A percentile compares a stretch with the other conserved stretches of the same genome.
Evolutionary conservation across 1,140 invertebrate species (phyloP).

Genomic region (Drosophila sp.): DNA sequence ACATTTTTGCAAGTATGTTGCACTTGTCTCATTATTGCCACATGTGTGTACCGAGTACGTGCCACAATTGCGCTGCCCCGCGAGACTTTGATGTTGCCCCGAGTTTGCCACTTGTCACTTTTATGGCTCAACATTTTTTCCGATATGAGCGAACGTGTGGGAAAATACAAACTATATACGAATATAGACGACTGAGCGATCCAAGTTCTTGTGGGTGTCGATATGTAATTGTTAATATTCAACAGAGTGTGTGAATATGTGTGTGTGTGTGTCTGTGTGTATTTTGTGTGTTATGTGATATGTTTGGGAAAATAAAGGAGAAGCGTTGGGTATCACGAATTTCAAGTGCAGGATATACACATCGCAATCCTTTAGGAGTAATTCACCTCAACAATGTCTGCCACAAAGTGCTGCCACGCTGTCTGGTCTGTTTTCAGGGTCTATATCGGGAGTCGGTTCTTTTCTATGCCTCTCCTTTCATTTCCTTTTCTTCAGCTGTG

Average conservation of each 20-base stretch:
- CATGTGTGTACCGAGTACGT: slow-evolving; percentile 71
- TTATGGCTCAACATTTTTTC: slow-evolving; percentile 71
- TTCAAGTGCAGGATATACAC: slow-evolving; percentile 60
- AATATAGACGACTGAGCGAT: slow-evolving; percentile 20
- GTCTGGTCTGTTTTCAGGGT: slow-evolving; percentile 45
- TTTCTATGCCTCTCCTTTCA: too few relatives aligned
- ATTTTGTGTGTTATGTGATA: slow-evolving; percentile 68
- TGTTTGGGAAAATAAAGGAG: slow-evolving; percentile 40
- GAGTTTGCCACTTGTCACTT: slow-evolving; percentile 78
- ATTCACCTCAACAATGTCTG: slow-evolving; percentile 48
- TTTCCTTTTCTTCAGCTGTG: slow-evolving; percentile 26
- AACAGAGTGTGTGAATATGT: not conserved
- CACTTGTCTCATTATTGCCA: slow-evolving; percentile 83
- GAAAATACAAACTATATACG: slow-evolving; percentile 26
- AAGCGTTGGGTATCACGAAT: not conserved
- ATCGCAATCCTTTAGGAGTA: slow-evolving; percentile 37
- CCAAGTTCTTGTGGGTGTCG: slow-evolving; percentile 62
- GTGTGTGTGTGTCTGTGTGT: slow-evolving; percentile 69
- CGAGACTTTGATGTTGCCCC: slow-evolving; percentile 60
- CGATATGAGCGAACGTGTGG: slow-evolving; percentile 60
- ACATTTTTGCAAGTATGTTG: slow-evolving; percentile 82
- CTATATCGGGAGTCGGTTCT: not conserved
- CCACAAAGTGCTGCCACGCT: slow-evolving; percentile 62
- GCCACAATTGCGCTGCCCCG: slow-evolving; percentile 46
- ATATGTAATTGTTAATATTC: slow-evolving; percentile 75